Percentiles rank a stretch among this genome's conserved stretches.
These are phyloP conservation scores for Heterodera schachtii DNA, from an alignment of 1,140 invertebrate genomes.

Conservation along the genomic window DNA sequence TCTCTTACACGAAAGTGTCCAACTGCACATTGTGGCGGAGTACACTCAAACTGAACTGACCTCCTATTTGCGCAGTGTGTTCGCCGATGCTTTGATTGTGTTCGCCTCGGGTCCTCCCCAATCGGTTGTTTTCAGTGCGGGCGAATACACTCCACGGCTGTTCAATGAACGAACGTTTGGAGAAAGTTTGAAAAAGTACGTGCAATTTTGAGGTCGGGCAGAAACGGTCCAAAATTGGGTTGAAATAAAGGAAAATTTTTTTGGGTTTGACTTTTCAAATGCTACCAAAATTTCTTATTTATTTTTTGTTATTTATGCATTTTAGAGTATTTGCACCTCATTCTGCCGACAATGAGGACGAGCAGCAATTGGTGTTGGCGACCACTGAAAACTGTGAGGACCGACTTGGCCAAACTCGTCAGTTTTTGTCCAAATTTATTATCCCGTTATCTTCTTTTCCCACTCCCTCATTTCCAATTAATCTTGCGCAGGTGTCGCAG, in stretches of 20 bases:
- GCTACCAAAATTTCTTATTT: background rate
- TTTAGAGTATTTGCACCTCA: slow-evolving; percentile 25
- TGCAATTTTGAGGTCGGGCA: background rate
- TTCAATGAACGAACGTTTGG: slow-evolving; percentile 60
- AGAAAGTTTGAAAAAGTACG: slow-evolving; percentile 54
- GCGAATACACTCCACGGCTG: slow-evolving; percentile 50
- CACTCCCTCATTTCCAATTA: no score
- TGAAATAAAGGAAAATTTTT: no score
- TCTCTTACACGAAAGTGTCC: slow-evolving; percentile 38
- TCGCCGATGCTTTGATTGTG: slow-evolving; percentile 55
- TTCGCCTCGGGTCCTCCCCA: slow-evolving; percentile 48
- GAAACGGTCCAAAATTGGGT: background rate
- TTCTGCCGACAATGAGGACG: background rate
- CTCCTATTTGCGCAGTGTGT: slow-evolving; percentile 37
- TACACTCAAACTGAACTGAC: slow-evolving; percentile 42
- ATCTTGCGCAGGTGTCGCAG: slow-evolving; percentile 14
- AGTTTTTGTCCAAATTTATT: background rate
- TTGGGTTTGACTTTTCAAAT: background rate
- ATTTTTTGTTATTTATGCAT: background rate
- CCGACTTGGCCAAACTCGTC: slow-evolving; percentile 12
- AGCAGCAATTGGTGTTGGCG: background rate
- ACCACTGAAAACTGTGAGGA: slow-evolving; percentile 16
- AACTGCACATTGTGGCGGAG: slow-evolving; percentile 46
- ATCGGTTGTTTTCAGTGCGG: slow-evolving; percentile 57
- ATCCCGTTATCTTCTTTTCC: background rate